phyloP scores from a whole-genome alignment of 1,140 invertebrate species.

The Euborellia annulipes region DNA sequence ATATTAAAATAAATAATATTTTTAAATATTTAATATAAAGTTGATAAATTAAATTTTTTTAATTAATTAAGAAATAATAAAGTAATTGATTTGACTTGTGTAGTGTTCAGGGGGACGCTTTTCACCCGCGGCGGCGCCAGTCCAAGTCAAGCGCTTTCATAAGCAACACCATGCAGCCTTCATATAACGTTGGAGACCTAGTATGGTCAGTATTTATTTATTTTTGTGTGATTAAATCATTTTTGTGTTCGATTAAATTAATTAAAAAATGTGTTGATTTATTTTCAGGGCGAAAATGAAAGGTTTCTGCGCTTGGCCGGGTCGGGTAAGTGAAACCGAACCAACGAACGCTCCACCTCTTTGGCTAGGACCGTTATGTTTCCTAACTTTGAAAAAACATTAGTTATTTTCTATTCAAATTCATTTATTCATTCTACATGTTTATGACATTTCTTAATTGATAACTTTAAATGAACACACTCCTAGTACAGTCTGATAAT shows the following conservation, averaged over 20 bases:
- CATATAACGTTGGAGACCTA: conserved; percentile 47
- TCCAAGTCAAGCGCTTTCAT: background rate
- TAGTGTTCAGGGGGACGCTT: background rate
- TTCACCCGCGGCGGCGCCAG: background rate
- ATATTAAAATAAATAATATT: background rate
- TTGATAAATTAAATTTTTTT: background rate
- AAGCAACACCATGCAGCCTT: background rate
- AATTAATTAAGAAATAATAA: background rate
- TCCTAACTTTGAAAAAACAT: too few species aligned
- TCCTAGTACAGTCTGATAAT: too few species aligned
- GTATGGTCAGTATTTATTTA: conserved; percentile 45
- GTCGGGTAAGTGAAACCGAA: conserved; percentile 74
- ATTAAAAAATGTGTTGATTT: conserved; percentile 16
- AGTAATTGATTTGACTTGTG: background rate
- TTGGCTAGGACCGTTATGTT: background rate
- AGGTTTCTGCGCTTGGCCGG: conserved; percentile 84
- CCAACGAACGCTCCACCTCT: too few species aligned
- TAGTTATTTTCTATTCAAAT: too few species aligned
- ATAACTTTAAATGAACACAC: too few species aligned
- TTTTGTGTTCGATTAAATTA: conserved; percentile 9
- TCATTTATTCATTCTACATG: too few species aligned
- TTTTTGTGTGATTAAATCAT: conserved; percentile 5
- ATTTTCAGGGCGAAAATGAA: conserved; percentile 89
- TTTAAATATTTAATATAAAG: background rate
- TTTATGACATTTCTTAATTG: too few species aligned